These are phyloP conservation scores for Holacanthus passer DNA, from an alignment of 2,113 vertebrate species.

Conservation along the genomic window DNA sequence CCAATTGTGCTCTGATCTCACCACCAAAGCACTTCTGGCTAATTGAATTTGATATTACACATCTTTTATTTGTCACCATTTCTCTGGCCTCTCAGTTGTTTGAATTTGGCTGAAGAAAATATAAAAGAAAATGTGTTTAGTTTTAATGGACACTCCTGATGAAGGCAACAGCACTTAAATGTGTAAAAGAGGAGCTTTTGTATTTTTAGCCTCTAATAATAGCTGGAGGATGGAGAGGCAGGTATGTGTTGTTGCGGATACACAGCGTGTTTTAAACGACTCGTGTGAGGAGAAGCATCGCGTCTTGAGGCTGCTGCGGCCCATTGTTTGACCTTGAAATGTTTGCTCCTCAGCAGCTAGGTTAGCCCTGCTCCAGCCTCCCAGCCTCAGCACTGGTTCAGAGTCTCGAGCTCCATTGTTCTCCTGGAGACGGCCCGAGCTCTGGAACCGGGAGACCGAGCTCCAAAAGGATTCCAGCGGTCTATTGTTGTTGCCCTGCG, in stretches of 20 bases:
- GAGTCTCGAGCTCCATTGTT: conserved; percentile 62
- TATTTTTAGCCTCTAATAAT: not conserved
- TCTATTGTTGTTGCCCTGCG: conserved; percentile 62
- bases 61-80: not conserved
- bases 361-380: conserved; percentile 8
- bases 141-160: not conserved
- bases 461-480: conserved; percentile 27
- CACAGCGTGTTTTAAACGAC: too few relatives aligned
- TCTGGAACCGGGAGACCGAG: conserved; percentile 35
- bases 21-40: not conserved
- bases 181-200: not conserved
- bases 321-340: conserved; percentile 83
- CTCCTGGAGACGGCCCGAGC: conserved; percentile 24
- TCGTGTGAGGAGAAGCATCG: not conserved
- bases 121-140: not conserved
- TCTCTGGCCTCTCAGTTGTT: not conserved
- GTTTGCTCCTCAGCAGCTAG: conserved; percentile 48
- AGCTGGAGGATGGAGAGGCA: not conserved
- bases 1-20: not conserved
- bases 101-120: not conserved
- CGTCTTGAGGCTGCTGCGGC: conserved; percentile 25
- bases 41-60: conserved; percentile 8
- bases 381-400: not conserved
- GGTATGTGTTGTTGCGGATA: not conserved
- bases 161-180: not conserved